A percentile compares a stretch with the other conserved stretches of the same genome.
These are phyloP conservation scores for Borostomias antarcticus DNA, from an alignment of 2,797 vertebrate genomes.

Conservation along the genomic window DNA sequence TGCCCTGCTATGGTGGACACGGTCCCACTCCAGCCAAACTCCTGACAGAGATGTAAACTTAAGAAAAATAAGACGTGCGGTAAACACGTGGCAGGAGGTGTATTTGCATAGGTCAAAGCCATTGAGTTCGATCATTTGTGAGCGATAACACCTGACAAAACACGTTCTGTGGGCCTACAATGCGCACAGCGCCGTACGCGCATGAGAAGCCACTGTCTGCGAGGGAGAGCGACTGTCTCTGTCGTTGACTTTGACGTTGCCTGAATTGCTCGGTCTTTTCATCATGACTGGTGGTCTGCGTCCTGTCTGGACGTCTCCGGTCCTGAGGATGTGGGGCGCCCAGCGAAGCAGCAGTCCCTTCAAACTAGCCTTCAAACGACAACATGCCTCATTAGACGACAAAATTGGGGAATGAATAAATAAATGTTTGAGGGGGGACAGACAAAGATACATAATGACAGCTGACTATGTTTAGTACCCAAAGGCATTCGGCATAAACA, in stretches of 20 bases:
- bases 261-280: conserved; percentile 52
- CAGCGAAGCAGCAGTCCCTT: conserved; percentile 45
- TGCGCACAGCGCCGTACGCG: no score
- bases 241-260: conserved; percentile 28
- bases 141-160: conserved; percentile 23
- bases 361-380: no score
- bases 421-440: conserved; percentile 56
- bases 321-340: conserved; percentile 69
- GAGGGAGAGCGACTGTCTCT: background rate
- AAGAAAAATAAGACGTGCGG: no score
- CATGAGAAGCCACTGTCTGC: background rate
- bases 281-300: conserved; percentile 70
- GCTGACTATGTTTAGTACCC: conserved; percentile 77
- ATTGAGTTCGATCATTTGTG: conserved; percentile 21
- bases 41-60: conserved; percentile 29
- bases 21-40: conserved; percentile 17
- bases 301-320: conserved; percentile 55
- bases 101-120: conserved; percentile 4
- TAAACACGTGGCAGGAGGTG: conserved; percentile 4
- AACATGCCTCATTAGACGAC: conserved; percentile 68
- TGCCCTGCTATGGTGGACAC: conserved; percentile 32
- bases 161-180: conserved; percentile 25
- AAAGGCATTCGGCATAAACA: conserved; percentile 75
- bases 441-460: conserved; percentile 74
- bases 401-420: conserved; percentile 69